Evolutionary conservation across 2,888 invertebrate genomes (phyloP), one percentile per base, ranked within the genome.

Genomic region (Acleris sparsana): DNA sequence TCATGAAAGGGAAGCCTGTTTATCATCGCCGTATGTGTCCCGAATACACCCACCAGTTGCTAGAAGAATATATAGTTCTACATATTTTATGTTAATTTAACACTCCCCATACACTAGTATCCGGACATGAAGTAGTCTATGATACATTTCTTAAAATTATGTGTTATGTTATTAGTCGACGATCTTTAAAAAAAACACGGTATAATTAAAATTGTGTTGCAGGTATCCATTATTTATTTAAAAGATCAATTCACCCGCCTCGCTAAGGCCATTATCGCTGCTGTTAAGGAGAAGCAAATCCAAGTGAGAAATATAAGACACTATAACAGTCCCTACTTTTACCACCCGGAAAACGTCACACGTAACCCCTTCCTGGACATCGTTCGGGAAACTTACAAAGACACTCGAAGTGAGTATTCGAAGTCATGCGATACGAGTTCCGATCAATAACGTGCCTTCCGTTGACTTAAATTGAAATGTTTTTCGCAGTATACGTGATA

Each of bases 291-390:
- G 33, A 94, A 96, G 20, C 96, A 96, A 49, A 95, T 97, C 71
- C 93, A 94, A 7, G 95, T 97, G 4, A 94, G 95, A 43, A 94
- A 94, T 60, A 79, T 87, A 18, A 84, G 88, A 81, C 84, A 85
- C 55, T 92, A 92, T 77, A 74, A 81, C 55, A 87, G 89, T 71
- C 89, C 90, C 63, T 92, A 97, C 84, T 89, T 89, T 71, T 86
- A 89, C 74, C 78, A 80, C 62, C 76, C 80, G 49, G 96, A 97
- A 77, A 96, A 96, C 70, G 96, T 97, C 85, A 94, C 94, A 78
- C 94, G 94, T 57, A 98, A 98, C 92, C 98, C 98, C 0, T 98
- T 98, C 84, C 93, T 95, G 76, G 94, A 95, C 64, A 94, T 98
- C 71, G 96, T 98, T 46, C 94, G 95, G 64, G 95, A 96, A 72